These are phyloP conservation scores for Brienomyrus longianalis DNA, from an alignment of 2,113 vertebrate genomes.

Conservation along the genomic window DNA sequence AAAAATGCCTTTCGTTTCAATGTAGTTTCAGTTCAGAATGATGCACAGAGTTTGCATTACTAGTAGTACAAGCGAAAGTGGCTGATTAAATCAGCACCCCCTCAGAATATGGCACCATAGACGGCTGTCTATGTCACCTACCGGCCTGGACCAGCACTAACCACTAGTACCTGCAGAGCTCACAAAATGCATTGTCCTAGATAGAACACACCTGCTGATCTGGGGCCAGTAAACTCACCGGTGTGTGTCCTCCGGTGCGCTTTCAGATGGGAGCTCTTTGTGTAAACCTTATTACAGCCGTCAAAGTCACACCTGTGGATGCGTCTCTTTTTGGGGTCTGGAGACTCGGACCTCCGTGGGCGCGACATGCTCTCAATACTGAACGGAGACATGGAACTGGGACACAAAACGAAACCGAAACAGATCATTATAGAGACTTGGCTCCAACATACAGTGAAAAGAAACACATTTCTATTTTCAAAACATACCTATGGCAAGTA, in stretches of 20 bases:
- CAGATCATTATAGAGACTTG: neutral
- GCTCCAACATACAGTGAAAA: neutral
- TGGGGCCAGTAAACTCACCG: slow-evolving; percentile 48
- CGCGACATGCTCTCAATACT: slow-evolving; percentile 75
- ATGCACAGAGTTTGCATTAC: neutral
- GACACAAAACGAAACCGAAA: slow-evolving; percentile 33
- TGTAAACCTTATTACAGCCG: slow-evolving; percentile 75
- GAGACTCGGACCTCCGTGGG: slow-evolving; percentile 72
- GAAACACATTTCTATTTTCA: neutral
- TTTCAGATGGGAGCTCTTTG: slow-evolving; percentile 81
- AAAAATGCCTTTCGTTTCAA: neutral
- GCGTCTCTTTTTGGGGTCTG: slow-evolving; percentile 73
- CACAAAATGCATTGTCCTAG: neutral
- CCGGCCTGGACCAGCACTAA: neutral
- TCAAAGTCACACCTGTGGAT: slow-evolving; percentile 82
- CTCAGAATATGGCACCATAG: neutral
- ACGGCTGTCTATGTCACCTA: neutral
- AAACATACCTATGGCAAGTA: neutral
- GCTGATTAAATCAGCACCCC: neutral
- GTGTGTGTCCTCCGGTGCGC: slow-evolving; percentile 81
- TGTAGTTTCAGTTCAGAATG: neutral
- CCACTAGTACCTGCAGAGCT: neutral
- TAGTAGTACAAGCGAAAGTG: neutral
- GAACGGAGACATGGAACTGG: slow-evolving; percentile 76
- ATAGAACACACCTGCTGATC: neutral